Conservation (phyloP, 2,888 invertebrate genomes). For the Morinoia aosen region DNA sequence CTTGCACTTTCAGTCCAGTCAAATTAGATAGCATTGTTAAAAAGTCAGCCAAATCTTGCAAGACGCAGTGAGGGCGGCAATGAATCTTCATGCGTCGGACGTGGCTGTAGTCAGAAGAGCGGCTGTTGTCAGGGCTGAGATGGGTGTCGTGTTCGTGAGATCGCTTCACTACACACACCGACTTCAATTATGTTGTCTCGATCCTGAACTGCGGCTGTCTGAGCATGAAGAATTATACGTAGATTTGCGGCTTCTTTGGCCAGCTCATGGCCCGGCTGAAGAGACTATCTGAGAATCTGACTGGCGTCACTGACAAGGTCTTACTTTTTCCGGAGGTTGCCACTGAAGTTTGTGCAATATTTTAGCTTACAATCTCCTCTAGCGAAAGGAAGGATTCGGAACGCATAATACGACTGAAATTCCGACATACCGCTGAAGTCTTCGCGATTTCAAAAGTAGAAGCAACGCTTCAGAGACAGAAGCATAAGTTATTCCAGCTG, state of each 20-base stretch:
- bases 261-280: not conserved
- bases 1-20: not conserved
- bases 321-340: not conserved
- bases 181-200: conserved; percentile 47
- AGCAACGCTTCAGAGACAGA: not conserved
- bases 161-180: not conserved
- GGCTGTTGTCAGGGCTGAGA: not conserved
- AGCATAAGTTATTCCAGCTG: not conserved
- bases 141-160: not conserved
- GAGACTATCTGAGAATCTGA: not conserved
- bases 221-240: conserved; percentile 34
- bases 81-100: conserved; percentile 17
- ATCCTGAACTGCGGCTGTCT: conserved; percentile 28
- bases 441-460: not conserved
- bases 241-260: not conserved
- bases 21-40: not conserved
- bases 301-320: not conserved
- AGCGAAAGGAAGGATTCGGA: not conserved
- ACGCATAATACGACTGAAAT: not conserved
- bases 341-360: not conserved
- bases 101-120: not conserved
- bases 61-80: not conserved
- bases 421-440: not conserved
- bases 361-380: not conserved
- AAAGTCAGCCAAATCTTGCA: not conserved